Conservation (phyloP, 2,113 vertebrate genomes). For the Caranx melampygus region DNA sequence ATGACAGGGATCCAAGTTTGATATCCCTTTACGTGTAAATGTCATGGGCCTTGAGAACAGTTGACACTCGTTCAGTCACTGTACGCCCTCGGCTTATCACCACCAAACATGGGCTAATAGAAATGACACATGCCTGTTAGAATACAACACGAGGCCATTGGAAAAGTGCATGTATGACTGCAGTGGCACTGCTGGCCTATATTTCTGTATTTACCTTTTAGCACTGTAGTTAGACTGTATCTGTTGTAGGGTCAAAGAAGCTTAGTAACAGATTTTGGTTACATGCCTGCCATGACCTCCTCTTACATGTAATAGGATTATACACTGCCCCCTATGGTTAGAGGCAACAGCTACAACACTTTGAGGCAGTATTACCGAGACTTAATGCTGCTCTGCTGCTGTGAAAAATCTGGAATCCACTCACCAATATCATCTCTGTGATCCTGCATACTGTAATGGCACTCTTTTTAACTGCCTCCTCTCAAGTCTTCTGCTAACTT, state of each 20-base stretch:
- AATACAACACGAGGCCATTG: conserved; percentile 46
- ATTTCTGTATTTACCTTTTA: conserved; percentile 18
- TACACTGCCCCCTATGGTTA: conserved; percentile 55
- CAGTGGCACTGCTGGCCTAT: background rate
- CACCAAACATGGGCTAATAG: conserved; percentile 64
- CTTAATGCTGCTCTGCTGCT: conserved; percentile 28
- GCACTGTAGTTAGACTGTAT: conserved; percentile 25
- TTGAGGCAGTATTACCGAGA: conserved; percentile 23
- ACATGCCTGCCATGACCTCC: conserved; percentile 32
- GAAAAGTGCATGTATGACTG: conserved; percentile 8
- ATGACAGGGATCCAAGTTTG: conserved; percentile 62
- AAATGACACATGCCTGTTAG: conserved; percentile 68
- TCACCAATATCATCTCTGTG: conserved; percentile 36
- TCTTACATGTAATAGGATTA: conserved; percentile 49
- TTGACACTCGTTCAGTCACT: conserved; percentile 73
- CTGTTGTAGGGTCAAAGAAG: conserved; percentile 42
- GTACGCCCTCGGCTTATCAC: conserved; percentile 60
- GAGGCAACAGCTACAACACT: conserved; percentile 43
- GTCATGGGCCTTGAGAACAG: conserved; percentile 72
- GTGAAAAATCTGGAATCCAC: conserved; percentile 44
- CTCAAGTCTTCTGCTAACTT: conserved; percentile 18
- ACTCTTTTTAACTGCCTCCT: background rate
- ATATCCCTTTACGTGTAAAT: conserved; percentile 76
- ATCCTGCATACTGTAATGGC: background rate
- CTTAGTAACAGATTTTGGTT: conserved; percentile 33